Percentiles rank a stretch among this genome's conserved stretches.
phyloP scores from a whole-genome alignment of 2,888 invertebrate species.

The Aporophyla nigra region DNA sequence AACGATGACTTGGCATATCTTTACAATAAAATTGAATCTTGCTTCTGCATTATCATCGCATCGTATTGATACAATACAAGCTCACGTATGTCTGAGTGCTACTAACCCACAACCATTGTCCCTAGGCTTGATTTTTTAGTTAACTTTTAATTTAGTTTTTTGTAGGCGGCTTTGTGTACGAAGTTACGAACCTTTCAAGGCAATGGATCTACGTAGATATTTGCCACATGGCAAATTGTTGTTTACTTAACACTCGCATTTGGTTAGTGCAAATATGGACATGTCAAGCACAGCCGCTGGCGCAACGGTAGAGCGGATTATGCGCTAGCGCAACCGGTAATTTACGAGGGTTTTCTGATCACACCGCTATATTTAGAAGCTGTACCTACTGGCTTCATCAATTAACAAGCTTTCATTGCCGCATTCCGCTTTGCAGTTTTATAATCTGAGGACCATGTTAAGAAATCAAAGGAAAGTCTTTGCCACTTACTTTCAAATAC shows the following conservation, averaged over 20 bases:
- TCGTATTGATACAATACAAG: slow-evolving; percentile 70
- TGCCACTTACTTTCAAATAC: slow-evolving; percentile 75
- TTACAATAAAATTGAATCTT: slow-evolving; percentile 68
- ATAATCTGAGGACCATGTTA: slow-evolving; percentile 59
- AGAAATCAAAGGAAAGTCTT: slow-evolving; percentile 75
- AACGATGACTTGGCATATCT: slow-evolving; percentile 77
- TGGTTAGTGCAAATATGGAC: slow-evolving; percentile 71
- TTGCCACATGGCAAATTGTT: slow-evolving; percentile 48
- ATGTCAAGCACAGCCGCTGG: slow-evolving; percentile 66
- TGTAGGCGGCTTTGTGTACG: slow-evolving; percentile 7
- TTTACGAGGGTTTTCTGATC: slow-evolving; percentile 75
- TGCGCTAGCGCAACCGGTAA: slow-evolving; percentile 72
- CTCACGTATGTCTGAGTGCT: slow-evolving; percentile 67
- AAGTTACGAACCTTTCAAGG: background rate
- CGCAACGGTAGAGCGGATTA: slow-evolving; percentile 71
- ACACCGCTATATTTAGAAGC: slow-evolving; percentile 72
- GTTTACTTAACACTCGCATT: slow-evolving; percentile 61
- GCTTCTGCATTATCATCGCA: slow-evolving; percentile 77
- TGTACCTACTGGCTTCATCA: slow-evolving; percentile 57
- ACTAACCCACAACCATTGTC: slow-evolving; percentile 74
- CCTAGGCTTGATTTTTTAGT: slow-evolving; percentile 28
- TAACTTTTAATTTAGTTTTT: slow-evolving; percentile 33
- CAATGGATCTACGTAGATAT: slow-evolving; percentile 26
- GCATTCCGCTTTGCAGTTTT: slow-evolving; percentile 72
- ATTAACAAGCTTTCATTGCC: slow-evolving; percentile 76